These are phyloP conservation scores for Nebria salina DNA, from an alignment of 2,888 invertebrate genomes.

Conservation along the genomic window DNA sequence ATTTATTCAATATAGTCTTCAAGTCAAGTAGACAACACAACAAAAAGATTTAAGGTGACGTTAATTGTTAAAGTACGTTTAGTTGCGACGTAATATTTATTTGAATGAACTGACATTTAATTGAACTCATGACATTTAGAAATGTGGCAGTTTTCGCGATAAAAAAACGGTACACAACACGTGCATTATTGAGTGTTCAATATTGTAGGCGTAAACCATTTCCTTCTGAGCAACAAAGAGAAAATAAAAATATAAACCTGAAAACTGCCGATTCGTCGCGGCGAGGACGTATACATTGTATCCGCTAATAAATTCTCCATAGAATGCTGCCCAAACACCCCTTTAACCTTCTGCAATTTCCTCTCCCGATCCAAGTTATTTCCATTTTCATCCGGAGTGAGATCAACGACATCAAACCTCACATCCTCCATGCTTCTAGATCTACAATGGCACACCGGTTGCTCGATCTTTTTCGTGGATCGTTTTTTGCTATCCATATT, in stretches of 20 bases:
- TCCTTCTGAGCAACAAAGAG: not conserved
- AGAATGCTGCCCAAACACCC: slow-evolving; percentile 54
- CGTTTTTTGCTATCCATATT: slow-evolving; percentile 55
- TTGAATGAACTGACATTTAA: not conserved
- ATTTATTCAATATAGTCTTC: not conserved
- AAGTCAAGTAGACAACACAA: not conserved
- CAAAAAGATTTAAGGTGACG: not conserved
- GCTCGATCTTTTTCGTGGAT: slow-evolving; percentile 50
- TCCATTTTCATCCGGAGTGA: slow-evolving; percentile 67
- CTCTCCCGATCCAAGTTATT: slow-evolving; percentile 67
- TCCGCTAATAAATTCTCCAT: slow-evolving; percentile 76
- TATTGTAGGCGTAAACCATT: not conserved
- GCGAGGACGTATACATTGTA: slow-evolving; percentile 64
- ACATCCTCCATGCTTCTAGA: slow-evolving; percentile 80
- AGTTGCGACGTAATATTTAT: not conserved
- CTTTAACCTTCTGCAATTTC: slow-evolving; percentile 62
- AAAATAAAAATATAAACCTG: slow-evolving; percentile 62
- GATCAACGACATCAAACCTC: slow-evolving; percentile 70
- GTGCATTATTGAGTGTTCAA: not conserved
- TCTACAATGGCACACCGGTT: slow-evolving; percentile 69
- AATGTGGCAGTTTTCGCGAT: not conserved
- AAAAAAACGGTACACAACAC: not conserved
- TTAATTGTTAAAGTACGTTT: not conserved
- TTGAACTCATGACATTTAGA: not conserved
- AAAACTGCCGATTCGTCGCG: slow-evolving; percentile 66